phyloP scores from a whole-genome alignment of 1,140 invertebrate species.

The Teleopsis dalmanni region DNA sequence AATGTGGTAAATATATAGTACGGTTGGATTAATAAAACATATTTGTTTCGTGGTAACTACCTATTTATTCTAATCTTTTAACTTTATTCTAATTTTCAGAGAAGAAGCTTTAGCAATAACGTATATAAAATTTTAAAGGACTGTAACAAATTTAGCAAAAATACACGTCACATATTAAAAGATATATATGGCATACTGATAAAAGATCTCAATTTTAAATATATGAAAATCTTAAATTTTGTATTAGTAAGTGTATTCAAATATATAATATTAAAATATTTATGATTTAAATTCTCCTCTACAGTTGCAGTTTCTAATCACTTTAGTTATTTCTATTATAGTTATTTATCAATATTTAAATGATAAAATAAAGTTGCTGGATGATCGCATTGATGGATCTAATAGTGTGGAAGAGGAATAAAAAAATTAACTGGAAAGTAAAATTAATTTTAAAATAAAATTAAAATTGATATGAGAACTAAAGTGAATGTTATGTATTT shows the following conservation, averaged over 20 bases:
- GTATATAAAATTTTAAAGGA: slow-evolving; percentile 4
- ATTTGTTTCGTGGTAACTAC: not conserved
- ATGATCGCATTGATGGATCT: no score
- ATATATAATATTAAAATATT: no score
- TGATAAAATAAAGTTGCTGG: no score
- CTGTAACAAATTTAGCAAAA: no score
- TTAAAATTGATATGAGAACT: not conserved
- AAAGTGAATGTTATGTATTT: not conserved
- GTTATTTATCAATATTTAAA: slow-evolving; percentile 22
- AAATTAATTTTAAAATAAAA: no score
- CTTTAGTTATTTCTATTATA: slow-evolving; percentile 19
- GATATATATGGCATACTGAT: no score
- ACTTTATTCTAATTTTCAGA: no score
- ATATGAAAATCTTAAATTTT: not conserved
- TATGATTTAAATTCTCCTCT: no score
- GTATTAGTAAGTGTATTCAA: no score
- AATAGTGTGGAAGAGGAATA: no score
- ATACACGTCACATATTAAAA: no score
- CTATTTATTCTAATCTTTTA: not conserved
- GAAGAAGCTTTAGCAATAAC: slow-evolving; percentile 9
- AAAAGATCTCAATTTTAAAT: not conserved
- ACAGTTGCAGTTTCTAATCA: slow-evolving; percentile 11
- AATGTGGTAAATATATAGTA: slow-evolving; percentile 18
- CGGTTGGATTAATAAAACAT: not conserved
- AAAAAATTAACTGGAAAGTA: no score